phyloP scores from a whole-genome alignment of 2,113 vertebrate species.

The Chrysochloris asiatica region DNA sequence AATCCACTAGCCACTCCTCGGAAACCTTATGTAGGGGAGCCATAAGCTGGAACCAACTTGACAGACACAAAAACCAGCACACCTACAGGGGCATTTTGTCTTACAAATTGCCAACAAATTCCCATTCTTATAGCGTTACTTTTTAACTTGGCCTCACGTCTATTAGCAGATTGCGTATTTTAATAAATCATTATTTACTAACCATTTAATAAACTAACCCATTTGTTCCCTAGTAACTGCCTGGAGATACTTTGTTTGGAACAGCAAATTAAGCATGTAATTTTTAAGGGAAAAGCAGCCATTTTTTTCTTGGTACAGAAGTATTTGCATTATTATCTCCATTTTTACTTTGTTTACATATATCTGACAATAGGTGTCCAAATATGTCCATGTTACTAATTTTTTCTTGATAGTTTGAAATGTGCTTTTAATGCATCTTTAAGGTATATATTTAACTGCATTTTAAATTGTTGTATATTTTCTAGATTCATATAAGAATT shows the following conservation, averaged over 20 bases:
- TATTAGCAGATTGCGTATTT: neutral
- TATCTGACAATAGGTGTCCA: neutral
- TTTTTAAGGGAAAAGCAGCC: neutral
- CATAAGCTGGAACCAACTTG: no score
- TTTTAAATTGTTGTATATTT: slow-evolving; percentile 57
- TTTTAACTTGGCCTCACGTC: neutral
- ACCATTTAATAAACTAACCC: no score
- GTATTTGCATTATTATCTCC: neutral
- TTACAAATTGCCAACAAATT: neutral
- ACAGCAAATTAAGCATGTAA: no score
- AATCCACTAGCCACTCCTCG: no score
- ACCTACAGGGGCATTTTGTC: neutral
- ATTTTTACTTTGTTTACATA: slow-evolving; percentile 9
- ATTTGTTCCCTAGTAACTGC: no score
- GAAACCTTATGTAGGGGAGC: no score
- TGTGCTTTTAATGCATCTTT: slow-evolving; percentile 40
- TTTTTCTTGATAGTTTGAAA: slow-evolving; percentile 57
- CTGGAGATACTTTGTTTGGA: no score
- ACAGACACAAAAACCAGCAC: no score
- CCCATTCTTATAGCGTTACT: neutral
- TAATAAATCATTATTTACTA: slow-evolving; percentile 24
- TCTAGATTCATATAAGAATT: slow-evolving; percentile 60
- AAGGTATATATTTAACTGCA: slow-evolving; percentile 54
- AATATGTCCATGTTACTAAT: neutral
- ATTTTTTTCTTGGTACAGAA: slow-evolving; percentile 27